Conservation (phyloP, 2,113 vertebrate species). For the Erythrocercus mccallii region DNA sequence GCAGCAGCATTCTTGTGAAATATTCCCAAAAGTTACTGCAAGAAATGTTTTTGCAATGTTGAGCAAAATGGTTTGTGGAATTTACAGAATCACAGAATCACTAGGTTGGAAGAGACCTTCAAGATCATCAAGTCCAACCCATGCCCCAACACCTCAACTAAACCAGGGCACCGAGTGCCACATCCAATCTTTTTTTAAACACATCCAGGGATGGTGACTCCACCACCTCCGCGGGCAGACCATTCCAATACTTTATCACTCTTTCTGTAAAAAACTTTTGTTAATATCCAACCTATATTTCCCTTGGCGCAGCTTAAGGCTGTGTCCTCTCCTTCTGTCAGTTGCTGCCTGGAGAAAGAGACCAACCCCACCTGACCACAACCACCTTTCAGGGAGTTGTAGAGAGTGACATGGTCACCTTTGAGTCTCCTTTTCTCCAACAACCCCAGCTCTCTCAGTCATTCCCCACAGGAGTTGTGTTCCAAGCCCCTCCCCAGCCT, state of each 20-base stretch:
- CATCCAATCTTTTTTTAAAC: not conserved
- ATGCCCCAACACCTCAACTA: not conserved
- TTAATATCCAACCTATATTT: not conserved
- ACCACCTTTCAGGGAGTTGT: fast-evolving
- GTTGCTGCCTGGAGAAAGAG: not conserved
- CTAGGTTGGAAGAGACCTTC: not conserved
- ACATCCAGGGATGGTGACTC: not conserved
- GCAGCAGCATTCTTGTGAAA: constrained; percentile 40
- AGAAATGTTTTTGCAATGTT: constrained; percentile 16
- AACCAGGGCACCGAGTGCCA: not conserved
- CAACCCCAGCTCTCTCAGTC: not conserved
- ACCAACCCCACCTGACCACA: not conserved
- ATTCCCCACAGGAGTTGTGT: not conserved
- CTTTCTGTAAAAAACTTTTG: not conserved
- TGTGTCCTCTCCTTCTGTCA: not conserved
- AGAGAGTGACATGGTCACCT: not conserved
- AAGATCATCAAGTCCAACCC: not conserved
- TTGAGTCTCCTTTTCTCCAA: not conserved
- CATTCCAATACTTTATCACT: not conserved
- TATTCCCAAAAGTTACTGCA: not conserved
- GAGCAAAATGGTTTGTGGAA: not conserved
- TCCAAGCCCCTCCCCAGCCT: not conserved
- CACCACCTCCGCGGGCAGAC: not conserved
- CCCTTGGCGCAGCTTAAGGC: not conserved
- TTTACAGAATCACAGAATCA: not conserved